These are phyloP conservation scores for Pachypanchax playfairii DNA, from an alignment of 2,113 vertebrate genomes.

Conservation along the genomic window DNA sequence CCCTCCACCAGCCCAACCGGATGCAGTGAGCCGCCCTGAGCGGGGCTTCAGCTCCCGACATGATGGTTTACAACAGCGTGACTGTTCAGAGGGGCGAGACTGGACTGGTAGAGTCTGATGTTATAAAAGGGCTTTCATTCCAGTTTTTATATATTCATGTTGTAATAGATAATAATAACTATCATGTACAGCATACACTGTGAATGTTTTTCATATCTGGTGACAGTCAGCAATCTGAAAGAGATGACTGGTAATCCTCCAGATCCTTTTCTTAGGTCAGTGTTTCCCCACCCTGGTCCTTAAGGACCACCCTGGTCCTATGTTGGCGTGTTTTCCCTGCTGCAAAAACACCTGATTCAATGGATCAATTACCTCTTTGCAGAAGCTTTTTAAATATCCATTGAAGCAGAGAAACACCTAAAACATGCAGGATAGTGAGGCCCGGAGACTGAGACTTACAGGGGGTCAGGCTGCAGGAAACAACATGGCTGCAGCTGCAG, in stretches of 20 bases:
- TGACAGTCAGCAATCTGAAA: slow-evolving; percentile 12
- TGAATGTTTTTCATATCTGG: slow-evolving; percentile 60
- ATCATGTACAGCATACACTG: slow-evolving; percentile 49
- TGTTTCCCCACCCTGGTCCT: too few relatives aligned
- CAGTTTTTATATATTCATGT: slow-evolving; percentile 49
- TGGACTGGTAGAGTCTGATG: slow-evolving; percentile 41
- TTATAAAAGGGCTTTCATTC: slow-evolving; percentile 71
- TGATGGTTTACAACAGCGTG: slow-evolving; percentile 26
- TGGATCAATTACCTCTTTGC: too few relatives aligned
- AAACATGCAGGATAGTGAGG: too few relatives aligned
- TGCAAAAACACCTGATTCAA: too few relatives aligned
- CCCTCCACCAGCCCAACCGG: slow-evolving; percentile 88
- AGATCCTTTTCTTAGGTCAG: slow-evolving; percentile 16
- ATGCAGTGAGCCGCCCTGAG: slow-evolving; percentile 82
- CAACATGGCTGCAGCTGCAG: slow-evolving; percentile 43
- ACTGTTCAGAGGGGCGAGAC: slow-evolving; percentile 50
- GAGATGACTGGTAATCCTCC: slow-evolving; percentile 19
- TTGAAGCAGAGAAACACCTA: too few relatives aligned
- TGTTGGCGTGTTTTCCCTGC: too few relatives aligned
- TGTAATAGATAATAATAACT: slow-evolving; percentile 45
- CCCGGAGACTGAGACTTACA: too few relatives aligned
- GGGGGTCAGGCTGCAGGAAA: slow-evolving; percentile 7
- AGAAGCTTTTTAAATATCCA: too few relatives aligned
- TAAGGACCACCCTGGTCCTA: too few relatives aligned
- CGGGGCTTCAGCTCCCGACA: slow-evolving; percentile 2